These are phyloP conservation scores for Burhinus oedicnemus DNA, from an alignment of 2,113 vertebrate species.

Conservation along the genomic window DNA sequence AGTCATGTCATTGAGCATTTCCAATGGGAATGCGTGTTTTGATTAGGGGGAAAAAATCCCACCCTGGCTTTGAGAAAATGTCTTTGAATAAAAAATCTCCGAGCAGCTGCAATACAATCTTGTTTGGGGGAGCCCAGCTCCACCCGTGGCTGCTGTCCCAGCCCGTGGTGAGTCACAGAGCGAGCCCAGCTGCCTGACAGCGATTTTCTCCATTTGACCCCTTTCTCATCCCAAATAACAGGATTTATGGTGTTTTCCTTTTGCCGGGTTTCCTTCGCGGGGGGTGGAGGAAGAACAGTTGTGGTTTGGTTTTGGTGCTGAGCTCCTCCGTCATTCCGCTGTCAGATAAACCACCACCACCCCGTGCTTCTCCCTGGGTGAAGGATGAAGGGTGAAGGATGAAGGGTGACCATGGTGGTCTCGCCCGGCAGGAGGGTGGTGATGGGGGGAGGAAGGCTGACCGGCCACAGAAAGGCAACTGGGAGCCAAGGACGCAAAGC, in stretches of 20 bases:
- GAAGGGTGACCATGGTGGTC: not conserved
- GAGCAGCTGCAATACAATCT: not conserved
- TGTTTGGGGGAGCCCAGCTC: not conserved
- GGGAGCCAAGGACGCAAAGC: not conserved
- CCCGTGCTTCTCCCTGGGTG: not conserved
- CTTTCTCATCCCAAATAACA: not conserved
- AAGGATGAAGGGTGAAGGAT: not conserved
- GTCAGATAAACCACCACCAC: not conserved
- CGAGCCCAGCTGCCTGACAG: not conserved
- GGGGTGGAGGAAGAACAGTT: not conserved
- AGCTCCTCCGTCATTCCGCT: not conserved
- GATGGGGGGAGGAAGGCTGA: not conserved
- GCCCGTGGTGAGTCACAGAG: not conserved
- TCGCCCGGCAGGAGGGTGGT: not conserved
- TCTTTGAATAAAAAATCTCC: not conserved
- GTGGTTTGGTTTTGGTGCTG: not conserved
- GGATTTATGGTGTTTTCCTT: not conserved
- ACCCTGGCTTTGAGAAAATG: not conserved
- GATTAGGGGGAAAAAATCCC: too few relatives aligned
- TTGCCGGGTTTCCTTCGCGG: not conserved
- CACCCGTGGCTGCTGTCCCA: not conserved
- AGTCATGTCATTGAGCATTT: not conserved
- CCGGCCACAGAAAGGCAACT: not conserved
- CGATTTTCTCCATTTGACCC: fast-evolving
- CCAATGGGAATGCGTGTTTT: not conserved